Percentiles rank a stretch among this genome's conserved stretches.
Evolutionary conservation across 2,797 vertebrate species (phyloP).

Genomic region (Diplodus sargus): DNA sequence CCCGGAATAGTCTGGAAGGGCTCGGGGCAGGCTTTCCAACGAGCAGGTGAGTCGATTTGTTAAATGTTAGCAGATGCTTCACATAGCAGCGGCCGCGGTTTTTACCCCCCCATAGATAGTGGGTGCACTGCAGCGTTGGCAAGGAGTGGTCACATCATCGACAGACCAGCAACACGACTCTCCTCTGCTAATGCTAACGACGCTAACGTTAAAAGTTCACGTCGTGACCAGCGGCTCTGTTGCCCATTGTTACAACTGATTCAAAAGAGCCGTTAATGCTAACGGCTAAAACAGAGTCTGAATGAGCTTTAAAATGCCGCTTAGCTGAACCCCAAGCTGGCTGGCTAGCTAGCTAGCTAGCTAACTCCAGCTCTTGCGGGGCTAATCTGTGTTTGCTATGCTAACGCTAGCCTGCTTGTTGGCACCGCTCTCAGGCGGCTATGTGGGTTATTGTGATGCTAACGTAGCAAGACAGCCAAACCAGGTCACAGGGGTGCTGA

Average conservation of each 20-base stretch:
- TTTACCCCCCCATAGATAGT: background rate
- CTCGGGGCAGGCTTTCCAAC: slow-evolving; percentile 33
- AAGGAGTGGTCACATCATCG: slow-evolving; percentile 83
- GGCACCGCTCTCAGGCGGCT: slow-evolving; percentile 47
- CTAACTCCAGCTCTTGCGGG: slow-evolving; percentile 32
- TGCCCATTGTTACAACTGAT: rapidly evolving
- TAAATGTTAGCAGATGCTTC: background rate
- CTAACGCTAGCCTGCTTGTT: slow-evolving; percentile 67
- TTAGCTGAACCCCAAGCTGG: background rate
- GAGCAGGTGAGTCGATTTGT: slow-evolving; percentile 63
- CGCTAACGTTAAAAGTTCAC: slow-evolving; percentile 58
- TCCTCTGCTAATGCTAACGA: slow-evolving; percentile 46
- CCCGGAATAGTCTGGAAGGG: slow-evolving; percentile 54
- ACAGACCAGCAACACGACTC: slow-evolving; percentile 61
- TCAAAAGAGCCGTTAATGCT: rapidly evolving
- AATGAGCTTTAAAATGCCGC: background rate
- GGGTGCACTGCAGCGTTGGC: slow-evolving; percentile 77
- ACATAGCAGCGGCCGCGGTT: background rate
- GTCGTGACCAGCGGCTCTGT: background rate
- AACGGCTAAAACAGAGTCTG: rapidly evolving
- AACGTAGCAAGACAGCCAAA: slow-evolving; percentile 74
- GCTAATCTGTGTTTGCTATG: slow-evolving; percentile 66
- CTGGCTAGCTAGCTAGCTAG: no score
- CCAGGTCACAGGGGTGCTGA: slow-evolving; percentile 71
- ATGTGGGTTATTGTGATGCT: slow-evolving; percentile 83